These are phyloP conservation scores for Zoanthus sansibaricus DNA, from an alignment of 92 coral and sea anemone species.

Conservation along the genomic window DNA sequence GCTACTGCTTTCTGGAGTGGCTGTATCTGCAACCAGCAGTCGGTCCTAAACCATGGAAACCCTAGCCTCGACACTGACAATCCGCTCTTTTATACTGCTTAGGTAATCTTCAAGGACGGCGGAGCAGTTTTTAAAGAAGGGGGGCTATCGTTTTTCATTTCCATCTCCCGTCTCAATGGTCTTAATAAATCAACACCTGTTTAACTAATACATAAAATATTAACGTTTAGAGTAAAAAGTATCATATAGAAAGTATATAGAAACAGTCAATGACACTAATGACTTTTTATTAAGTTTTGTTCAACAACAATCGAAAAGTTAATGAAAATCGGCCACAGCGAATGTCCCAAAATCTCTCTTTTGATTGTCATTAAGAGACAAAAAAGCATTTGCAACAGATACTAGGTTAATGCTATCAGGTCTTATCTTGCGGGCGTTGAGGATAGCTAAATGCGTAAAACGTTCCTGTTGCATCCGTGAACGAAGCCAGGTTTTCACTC, in stretches of 20 bases:
- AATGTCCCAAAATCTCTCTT: slow-evolving; percentile 53
- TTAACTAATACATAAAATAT: too few relatives aligned
- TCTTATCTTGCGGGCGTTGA: slow-evolving; percentile 60
- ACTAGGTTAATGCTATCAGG: slow-evolving; percentile 34
- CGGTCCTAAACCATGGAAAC: too few relatives aligned
- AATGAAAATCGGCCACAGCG: slow-evolving; percentile 44
- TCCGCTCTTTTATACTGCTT: too few relatives aligned
- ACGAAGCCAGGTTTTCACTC: slow-evolving; percentile 67
- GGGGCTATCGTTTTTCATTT: too few relatives aligned
- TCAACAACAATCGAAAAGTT: neutral
- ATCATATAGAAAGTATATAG: neutral
- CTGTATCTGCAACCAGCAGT: too few relatives aligned
- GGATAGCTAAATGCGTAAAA: slow-evolving; percentile 58
- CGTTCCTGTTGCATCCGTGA: slow-evolving; percentile 62
- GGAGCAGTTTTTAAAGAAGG: too few relatives aligned
- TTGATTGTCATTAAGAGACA: slow-evolving; percentile 52
- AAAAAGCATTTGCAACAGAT: slow-evolving; percentile 58
- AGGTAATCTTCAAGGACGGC: too few relatives aligned
- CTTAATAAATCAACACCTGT: neutral
- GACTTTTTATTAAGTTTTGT: neutral
- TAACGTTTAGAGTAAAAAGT: neutral
- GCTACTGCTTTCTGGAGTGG: too few relatives aligned
- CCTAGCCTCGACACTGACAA: too few relatives aligned
- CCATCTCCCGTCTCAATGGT: too few relatives aligned
- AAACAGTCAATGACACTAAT: neutral